These are phyloP conservation scores for Eumacrocentrus americanus DNA, from an alignment of 2,888 invertebrate species.

Conservation along the genomic window DNA sequence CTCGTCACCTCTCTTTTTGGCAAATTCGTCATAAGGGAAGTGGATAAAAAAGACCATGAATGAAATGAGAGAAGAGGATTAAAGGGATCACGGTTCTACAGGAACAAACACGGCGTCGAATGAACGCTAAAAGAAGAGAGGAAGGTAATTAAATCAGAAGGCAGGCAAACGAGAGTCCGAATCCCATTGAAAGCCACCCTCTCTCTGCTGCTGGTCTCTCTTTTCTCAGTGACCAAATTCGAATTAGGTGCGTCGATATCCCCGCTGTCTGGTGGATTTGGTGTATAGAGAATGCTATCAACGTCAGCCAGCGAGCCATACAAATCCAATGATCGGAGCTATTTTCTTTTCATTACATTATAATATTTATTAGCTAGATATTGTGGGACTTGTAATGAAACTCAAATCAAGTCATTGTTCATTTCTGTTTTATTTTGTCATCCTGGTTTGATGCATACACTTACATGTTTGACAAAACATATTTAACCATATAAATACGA, in stretches of 20 bases:
- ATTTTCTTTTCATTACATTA: neutral
- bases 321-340: no score
- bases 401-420: no score
- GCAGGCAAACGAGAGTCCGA: neutral
- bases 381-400: no score
- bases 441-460: no score
- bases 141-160: conserved; percentile 15
- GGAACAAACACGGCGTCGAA: conserved; percentile 1
- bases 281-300: neutral
- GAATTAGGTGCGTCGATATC: conserved; percentile 6
- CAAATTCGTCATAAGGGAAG: conserved; percentile 6
- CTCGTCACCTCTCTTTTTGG: neutral
- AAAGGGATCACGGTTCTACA: conserved; percentile 14
- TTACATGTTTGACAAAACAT: no score
- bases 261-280: neutral
- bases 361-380: neutral
- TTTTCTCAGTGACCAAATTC: conserved; percentile 1
- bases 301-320: neutral
- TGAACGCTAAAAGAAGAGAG: conserved; percentile 13
- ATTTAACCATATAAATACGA: no score
- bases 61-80: conserved; percentile 15
- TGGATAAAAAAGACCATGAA: conserved; percentile 7
- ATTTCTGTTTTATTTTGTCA: no score
- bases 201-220: neutral
- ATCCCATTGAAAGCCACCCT: neutral